These are phyloP conservation scores for Thereuonema tuberculata DNA, from an alignment of 1,140 invertebrate species.

Conservation along the genomic window DNA sequence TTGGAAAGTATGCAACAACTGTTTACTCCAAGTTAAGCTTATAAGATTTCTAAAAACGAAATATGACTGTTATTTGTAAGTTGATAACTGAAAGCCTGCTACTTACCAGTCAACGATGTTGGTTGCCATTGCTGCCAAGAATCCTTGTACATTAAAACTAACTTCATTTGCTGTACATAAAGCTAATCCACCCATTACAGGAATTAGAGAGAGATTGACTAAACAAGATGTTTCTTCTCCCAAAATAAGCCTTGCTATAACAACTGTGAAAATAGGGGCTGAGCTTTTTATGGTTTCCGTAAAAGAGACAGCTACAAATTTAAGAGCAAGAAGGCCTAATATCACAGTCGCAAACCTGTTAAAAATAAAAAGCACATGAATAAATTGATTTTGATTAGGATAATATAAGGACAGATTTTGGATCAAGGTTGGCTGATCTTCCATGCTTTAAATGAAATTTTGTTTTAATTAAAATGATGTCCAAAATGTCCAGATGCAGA, in stretches of 20 bases:
- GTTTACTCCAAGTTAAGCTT: too few species aligned
- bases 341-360: conserved; percentile 55
- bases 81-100: too few species aligned
- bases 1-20: too few species aligned
- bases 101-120: conserved; percentile 67
- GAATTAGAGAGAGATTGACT: conserved; percentile 62
- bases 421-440: conserved; percentile 9
- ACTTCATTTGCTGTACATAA: conserved; percentile 70
- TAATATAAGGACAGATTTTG: neutral
- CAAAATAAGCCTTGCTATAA: conserved; percentile 53
- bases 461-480: too few species aligned
- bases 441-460: neutral
- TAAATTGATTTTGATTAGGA: conserved; percentile 10
- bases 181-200: conserved; percentile 70
- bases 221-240: conserved; percentile 58
- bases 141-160: conserved; percentile 61
- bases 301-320: conserved; percentile 73
- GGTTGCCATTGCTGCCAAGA: conserved; percentile 60
- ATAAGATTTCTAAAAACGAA: too few species aligned
- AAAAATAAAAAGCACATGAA: conserved; percentile 17
- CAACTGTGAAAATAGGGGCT: conserved; percentile 66
- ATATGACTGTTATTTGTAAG: too few species aligned
- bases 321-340: conserved; percentile 59
- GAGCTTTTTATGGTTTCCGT: conserved; percentile 77
- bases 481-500: too few species aligned